Base-by-base conservation (phyloP, 2,113 vertebrate species). In the Ailurus styani region DNA sequence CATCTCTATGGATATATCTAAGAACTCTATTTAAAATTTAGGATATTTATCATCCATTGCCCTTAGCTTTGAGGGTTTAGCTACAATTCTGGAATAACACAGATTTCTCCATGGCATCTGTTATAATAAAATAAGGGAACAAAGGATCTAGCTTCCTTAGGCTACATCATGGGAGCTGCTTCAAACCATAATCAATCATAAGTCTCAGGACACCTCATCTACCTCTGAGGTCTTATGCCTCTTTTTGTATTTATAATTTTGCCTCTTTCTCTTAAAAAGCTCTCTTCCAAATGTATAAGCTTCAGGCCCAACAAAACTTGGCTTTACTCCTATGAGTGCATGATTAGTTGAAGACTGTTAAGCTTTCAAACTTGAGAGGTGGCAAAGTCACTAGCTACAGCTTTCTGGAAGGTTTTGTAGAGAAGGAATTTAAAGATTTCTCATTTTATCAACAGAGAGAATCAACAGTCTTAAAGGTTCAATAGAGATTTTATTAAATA, bases 221-320 rank as follows among this genome's bases (percentile, higher is more conserved):
- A 64, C 57, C 55, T 77, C 55, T 64, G 64, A 91, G 45, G 34
- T 25, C 29, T 55, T 89, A 2, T 25, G 73, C 9, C 37, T 72
- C 27, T 31, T 93, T 89, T 86, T 60, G 10, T 40, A 45, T 86
- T 94, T 93, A 66, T 89, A 42, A 93, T 91, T 97, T 62, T 90
- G 23, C 82, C 47, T 94, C 7, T 57, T 94, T 47, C n/a, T 34
- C 29, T 54, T 86, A 94, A 91, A 97, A 14, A 13, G 1, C 6
- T 68, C n/a, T 45, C 37, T 70, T 62, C 42, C 20, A 78, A 57
- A 55, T 78, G 31, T 14, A 11, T n/a, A 82, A 70, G 47, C n/a
- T 57, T 72, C 47, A 83, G 34, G 34, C 0, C 2, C 8, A 21
- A 75, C 27, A 45, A 78, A 96, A 77, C 14, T 91, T 93, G 15